These are phyloP conservation scores for Cartodere bifasciata DNA, from an alignment of 2,888 invertebrate species.

Conservation along the genomic window DNA sequence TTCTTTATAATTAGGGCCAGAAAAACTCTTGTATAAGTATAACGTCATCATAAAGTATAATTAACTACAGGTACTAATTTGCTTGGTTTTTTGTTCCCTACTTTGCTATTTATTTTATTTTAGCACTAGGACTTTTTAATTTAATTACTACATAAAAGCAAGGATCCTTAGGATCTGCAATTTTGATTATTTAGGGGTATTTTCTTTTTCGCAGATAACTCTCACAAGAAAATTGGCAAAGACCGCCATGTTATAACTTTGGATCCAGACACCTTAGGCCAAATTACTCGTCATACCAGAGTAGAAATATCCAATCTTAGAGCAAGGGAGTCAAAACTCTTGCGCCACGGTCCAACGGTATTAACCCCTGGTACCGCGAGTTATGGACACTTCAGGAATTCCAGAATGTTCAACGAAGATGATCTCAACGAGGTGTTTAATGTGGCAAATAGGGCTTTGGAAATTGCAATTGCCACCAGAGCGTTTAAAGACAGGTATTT, in stretches of 20 bases:
- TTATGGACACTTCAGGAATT: conserved; percentile 35
- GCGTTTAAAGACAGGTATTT: conserved; percentile 38
- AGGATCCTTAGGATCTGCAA: too few species aligned
- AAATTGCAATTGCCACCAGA: conserved; percentile 40
- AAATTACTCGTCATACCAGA: conserved; percentile 23
- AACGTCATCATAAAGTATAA: too few species aligned
- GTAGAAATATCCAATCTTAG: conserved; percentile 31
- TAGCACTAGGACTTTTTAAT: too few species aligned
- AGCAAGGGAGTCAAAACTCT: conserved; percentile 28
- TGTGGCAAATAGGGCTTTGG: conserved; percentile 36
- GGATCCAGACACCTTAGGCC: conserved; percentile 19
- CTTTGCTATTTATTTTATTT: too few species aligned
- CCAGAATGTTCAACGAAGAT: conserved; percentile 27
- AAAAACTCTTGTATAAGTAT: too few species aligned
- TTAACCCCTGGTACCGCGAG: conserved; percentile 32
- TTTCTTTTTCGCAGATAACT: conserved; percentile 6
- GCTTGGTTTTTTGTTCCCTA: too few species aligned
- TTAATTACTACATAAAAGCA: too few species aligned
- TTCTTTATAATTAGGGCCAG: too few species aligned
- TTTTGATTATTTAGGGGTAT: too few species aligned
- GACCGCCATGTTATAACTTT: conserved; percentile 17
- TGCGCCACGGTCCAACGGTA: conserved; percentile 31
- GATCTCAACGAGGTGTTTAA: conserved; percentile 33
- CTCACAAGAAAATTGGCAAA: too few species aligned
- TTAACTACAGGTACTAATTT: too few species aligned